These are phyloP conservation scores for Hycleus phaleratus DNA, from an alignment of 1,140 invertebrate genomes.

Conservation along the genomic window DNA sequence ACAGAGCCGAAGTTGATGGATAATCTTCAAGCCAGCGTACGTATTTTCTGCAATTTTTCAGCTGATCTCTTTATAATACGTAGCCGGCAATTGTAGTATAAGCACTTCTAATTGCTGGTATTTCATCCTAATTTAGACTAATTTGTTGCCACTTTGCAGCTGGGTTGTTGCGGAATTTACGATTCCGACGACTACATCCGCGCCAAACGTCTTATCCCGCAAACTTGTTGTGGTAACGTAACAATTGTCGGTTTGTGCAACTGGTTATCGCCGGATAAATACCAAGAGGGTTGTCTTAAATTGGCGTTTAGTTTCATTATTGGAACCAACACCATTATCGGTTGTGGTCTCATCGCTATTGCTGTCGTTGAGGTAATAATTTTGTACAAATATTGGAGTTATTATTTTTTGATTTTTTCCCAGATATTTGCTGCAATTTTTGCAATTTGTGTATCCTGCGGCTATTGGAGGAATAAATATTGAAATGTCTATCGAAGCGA, in stretches of 20 bases:
- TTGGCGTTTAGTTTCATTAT: slow-evolving; percentile 46
- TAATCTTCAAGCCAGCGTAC: slow-evolving; percentile 14
- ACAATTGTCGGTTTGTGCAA: slow-evolving; percentile 39
- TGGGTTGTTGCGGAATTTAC: slow-evolving; percentile 67
- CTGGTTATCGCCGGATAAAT: slow-evolving; percentile 33
- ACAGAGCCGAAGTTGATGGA: slow-evolving; percentile 4
- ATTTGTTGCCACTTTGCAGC: slow-evolving; percentile 38
- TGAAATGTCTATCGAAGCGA: too few relatives aligned
- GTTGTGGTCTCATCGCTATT: slow-evolving; percentile 1
- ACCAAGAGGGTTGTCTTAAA: slow-evolving; percentile 53
- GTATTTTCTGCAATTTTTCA: neutral
- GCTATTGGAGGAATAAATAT: slow-evolving; percentile 10
- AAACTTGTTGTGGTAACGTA: slow-evolving; percentile 50
- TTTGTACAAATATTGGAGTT: too few relatives aligned
- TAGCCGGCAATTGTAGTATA: too few relatives aligned
- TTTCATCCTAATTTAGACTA: too few relatives aligned
- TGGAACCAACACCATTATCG: slow-evolving; percentile 11
- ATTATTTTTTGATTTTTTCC: neutral
- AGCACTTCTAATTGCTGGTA: too few relatives aligned
- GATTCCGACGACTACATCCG: slow-evolving; percentile 55
- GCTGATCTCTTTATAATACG: too few relatives aligned
- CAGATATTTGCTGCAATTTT: slow-evolving; percentile 12
- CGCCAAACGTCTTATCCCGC: slow-evolving; percentile 46
- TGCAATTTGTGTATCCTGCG: slow-evolving; percentile 11
- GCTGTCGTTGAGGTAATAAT: slow-evolving; percentile 6